phyloP scores from a whole-genome alignment of 64 coral and sea anemone genomes.

The Catalaphyllia jardinei region DNA sequence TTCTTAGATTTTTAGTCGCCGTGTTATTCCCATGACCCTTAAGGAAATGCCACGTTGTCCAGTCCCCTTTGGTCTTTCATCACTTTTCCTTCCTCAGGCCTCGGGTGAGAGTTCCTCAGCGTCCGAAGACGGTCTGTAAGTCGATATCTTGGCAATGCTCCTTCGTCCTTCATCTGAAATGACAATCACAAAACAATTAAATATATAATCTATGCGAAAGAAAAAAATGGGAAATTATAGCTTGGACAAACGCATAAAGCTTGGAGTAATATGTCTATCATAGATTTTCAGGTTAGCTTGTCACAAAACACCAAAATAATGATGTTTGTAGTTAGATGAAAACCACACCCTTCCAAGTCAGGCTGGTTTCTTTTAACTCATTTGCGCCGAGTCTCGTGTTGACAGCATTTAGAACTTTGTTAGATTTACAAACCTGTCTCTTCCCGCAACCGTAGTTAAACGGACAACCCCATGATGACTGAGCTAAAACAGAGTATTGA shows the following conservation, averaged over 20 bases:
- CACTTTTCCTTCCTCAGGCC: background rate
- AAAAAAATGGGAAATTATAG: too few species aligned
- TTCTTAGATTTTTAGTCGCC: background rate
- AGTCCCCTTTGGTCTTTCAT: background rate
- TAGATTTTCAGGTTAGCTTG: too few species aligned
- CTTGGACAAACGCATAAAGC: too few species aligned
- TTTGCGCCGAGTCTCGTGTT: too few species aligned
- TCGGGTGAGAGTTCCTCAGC: background rate
- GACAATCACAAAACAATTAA: background rate
- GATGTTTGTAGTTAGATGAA: too few species aligned
- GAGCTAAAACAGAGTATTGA: background rate
- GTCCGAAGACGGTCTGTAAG: background rate
- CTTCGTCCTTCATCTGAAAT: background rate
- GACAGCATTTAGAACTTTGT: too few species aligned
- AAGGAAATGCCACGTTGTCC: background rate
- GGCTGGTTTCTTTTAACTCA: too few species aligned
- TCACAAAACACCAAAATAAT: too few species aligned
- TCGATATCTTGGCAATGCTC: background rate
- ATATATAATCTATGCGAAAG: background rate
- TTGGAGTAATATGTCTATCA: too few species aligned
- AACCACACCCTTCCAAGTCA: too few species aligned
- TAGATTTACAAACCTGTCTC: background rate
- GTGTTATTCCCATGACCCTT: background rate
- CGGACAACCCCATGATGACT: background rate
- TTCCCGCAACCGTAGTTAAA: conserved; percentile 1